Evolutionary conservation across 1,140 invertebrate genomes (phyloP).

Genomic region (Cyphomyrmex costatus): DNA sequence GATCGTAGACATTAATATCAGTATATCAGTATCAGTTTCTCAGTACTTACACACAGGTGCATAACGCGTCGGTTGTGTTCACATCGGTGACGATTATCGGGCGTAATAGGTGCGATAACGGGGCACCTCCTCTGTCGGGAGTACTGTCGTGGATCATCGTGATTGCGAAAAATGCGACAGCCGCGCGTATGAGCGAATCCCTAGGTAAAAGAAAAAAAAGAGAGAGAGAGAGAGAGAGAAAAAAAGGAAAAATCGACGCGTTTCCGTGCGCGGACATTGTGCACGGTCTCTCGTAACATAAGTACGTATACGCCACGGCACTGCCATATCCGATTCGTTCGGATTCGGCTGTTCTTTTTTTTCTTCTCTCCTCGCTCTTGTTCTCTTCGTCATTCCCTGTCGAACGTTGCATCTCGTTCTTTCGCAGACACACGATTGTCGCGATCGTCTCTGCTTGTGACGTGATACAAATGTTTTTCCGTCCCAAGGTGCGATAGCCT

Average conservation of each 20-base stretch:
- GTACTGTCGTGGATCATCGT: neutral
- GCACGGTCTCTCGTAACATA: neutral
- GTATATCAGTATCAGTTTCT: neutral
- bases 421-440: neutral
- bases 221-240: too few relatives aligned
- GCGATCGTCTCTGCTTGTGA: neutral
- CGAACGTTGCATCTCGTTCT: neutral
- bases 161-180: slow-evolving; percentile 21
- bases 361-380: neutral
- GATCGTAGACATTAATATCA: neutral
- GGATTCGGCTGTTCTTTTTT: neutral
- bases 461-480: neutral
- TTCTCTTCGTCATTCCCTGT: neutral
- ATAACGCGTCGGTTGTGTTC: neutral
- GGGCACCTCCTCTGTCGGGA: neutral
- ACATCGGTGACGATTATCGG: slow-evolving; percentile 7
- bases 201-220: slow-evolving; percentile 12
- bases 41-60: neutral
- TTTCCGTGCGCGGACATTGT: neutral
- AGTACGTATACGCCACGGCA: neutral
- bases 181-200: slow-evolving; percentile 14
- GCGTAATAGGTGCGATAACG: too few relatives aligned
- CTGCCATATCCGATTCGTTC: slow-evolving; percentile 14
- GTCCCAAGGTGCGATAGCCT: slow-evolving; percentile 9
- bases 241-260: neutral